Evolutionary conservation across 2,113 vertebrate species (phyloP).

Genomic region (Antigone vipio): DNA sequence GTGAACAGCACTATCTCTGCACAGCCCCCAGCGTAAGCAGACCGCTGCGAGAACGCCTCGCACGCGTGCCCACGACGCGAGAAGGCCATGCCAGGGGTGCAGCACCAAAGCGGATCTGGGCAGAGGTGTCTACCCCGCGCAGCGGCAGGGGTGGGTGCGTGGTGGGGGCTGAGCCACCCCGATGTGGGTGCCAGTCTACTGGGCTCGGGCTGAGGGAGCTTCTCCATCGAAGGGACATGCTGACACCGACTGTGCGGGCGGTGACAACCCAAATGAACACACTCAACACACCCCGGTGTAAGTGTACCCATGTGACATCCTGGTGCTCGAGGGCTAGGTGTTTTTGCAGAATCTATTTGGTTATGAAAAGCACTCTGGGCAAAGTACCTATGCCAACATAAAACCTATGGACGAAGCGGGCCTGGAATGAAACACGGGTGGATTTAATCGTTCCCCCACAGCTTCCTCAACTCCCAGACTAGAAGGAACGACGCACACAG

Average conservation of each 20-base stretch:
- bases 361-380: not conserved
- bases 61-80: fast-evolving
- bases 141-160: not conserved
- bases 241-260: fast-evolving
- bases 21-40: fast-evolving
- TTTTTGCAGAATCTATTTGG: fast-evolving
- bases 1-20: not conserved
- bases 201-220: not conserved
- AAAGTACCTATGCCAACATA: fast-evolving
- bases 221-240: fast-evolving
- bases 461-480: not conserved
- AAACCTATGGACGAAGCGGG: fast-evolving
- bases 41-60: fast-evolving
- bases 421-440: not conserved
- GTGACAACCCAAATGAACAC: no score
- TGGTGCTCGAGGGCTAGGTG: fast-evolving
- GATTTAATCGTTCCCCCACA: not conserved
- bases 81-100: fast-evolving
- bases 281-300: fast-evolving
- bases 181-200: fast-evolving
- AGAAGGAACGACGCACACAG: not conserved
- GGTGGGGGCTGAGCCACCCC: not conserved
- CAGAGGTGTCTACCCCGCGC: not conserved
- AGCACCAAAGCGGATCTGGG: fast-evolving
- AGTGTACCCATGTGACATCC: fast-evolving